phyloP scores from a whole-genome alignment of 1,140 invertebrate genomes.

The Drosophila quadrilineata region DNA sequence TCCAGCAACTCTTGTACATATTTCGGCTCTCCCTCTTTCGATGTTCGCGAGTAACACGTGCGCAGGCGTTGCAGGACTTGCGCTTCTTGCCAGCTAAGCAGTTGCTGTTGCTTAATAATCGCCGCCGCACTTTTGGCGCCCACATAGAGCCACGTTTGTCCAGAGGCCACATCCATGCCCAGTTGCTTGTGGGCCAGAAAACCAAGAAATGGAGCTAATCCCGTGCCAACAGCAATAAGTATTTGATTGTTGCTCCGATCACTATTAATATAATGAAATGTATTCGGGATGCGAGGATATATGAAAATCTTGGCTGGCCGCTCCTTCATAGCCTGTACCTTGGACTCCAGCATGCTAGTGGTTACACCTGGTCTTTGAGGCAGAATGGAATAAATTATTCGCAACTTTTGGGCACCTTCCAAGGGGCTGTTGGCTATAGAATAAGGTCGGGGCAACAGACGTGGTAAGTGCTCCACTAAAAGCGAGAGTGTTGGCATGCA shows the following conservation, averaged over 20 bases:
- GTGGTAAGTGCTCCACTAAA: constrained; percentile 88
- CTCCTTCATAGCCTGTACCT: background rate
- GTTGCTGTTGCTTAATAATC: constrained; percentile 66
- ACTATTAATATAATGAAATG: constrained; percentile 83
- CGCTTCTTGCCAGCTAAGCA: constrained; percentile 79
- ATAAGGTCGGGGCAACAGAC: constrained; percentile 89
- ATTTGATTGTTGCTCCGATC: constrained; percentile 85
- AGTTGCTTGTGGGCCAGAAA: constrained; percentile 84
- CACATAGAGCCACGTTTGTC: constrained; percentile 86
- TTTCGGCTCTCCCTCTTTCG: constrained; percentile 72
- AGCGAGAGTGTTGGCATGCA: constrained; percentile 85
- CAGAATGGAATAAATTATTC: constrained; percentile 86
- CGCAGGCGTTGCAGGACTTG: constrained; percentile 83
- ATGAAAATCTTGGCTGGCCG: constrained; percentile 81
- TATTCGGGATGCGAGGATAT: constrained; percentile 85
- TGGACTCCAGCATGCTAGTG: constrained; percentile 54
- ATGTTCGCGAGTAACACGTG: constrained; percentile 85
- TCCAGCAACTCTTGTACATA: constrained; percentile 86
- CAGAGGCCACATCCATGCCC: constrained; percentile 52
- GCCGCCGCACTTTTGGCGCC: constrained; percentile 87
- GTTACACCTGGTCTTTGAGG: constrained; percentile 49
- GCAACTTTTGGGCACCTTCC: constrained; percentile 81
- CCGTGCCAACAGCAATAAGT: constrained; percentile 92
- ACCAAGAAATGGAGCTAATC: constrained; percentile 90
- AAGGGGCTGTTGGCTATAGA: constrained; percentile 88